A percentile compares a stretch with the other conserved stretches of the same genome.
phyloP scores from a whole-genome alignment of 2,888 invertebrate genomes.

The Strigamia transsilvanica region DNA sequence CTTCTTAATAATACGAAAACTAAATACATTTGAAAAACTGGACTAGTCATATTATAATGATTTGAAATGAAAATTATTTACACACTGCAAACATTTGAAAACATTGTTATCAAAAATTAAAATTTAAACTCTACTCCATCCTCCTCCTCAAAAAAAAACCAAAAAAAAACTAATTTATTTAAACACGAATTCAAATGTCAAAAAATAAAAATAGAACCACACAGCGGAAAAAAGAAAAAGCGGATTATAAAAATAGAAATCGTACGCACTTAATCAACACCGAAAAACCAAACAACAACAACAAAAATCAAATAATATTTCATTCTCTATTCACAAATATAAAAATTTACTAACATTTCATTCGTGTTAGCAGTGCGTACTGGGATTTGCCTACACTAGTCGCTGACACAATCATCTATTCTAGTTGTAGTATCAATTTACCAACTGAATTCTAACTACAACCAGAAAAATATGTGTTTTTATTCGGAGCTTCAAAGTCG shows the following conservation, averaged over 20 bases:
- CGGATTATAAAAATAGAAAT: slow-evolving; percentile 24
- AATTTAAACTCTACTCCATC: neutral
- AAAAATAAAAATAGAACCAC: slow-evolving; percentile 18
- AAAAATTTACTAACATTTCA: neutral
- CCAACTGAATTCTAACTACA: neutral
- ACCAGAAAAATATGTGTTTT: neutral
- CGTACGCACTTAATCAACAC: neutral
- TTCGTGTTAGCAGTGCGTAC: neutral
- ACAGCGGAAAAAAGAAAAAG: neutral
- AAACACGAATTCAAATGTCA: neutral
- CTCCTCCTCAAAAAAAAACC: neutral
- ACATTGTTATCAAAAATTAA: slow-evolving; percentile 4
- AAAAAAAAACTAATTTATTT: neutral
- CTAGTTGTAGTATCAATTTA: neutral
- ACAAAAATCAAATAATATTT: neutral
- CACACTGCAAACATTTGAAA: slow-evolving; percentile 32
- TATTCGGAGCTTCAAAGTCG: neutral
- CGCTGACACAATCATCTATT: neutral
- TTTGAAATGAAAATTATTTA: slow-evolving; percentile 11
- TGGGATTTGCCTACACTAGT: neutral
- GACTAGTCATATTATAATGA: slow-evolving; percentile 12
- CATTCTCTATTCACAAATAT: neutral
- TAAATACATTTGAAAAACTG: slow-evolving; percentile 14
- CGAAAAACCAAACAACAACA: neutral
- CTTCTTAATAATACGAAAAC: neutral